A percentile compares a stretch with the other conserved stretches of the same genome.
phyloP scores from a whole-genome alignment of 2,113 vertebrate genomes.

The Bos javanicus region DNA sequence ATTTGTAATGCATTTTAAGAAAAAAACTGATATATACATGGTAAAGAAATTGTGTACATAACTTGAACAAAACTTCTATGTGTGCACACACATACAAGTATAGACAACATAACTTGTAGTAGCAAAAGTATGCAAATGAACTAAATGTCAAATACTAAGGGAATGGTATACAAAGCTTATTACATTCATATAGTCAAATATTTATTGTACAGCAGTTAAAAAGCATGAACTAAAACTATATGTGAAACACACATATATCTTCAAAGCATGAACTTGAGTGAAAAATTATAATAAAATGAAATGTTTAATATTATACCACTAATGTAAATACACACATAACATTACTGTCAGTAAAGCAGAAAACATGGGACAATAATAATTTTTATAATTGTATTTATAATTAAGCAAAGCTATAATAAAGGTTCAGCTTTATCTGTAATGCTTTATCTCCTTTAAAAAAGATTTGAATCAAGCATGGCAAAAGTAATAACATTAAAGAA shows the following conservation, averaged over 20 bases:
- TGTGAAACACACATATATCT: not conserved
- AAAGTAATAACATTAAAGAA: constrained; percentile 5
- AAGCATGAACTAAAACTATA: not conserved
- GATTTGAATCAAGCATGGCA: not conserved
- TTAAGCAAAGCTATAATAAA: not conserved
- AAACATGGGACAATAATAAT: not conserved
- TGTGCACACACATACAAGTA: too few relatives aligned
- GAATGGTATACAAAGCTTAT: not conserved
- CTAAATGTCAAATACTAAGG: not conserved
- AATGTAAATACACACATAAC: not conserved
- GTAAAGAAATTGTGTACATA: too few relatives aligned
- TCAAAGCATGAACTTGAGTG: not conserved
- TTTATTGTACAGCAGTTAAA: not conserved
- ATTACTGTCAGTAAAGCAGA: not conserved
- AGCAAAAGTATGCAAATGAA: not conserved
- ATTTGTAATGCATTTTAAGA: too few relatives aligned
- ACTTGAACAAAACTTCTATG: too few relatives aligned
- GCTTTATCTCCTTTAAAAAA: not conserved
- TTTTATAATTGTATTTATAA: not conserved
- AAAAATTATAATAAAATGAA: not conserved
- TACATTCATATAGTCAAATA: not conserved
- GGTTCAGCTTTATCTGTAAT: not conserved
- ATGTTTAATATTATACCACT: not conserved
- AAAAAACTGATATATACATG: too few relatives aligned
- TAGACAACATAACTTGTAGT: too few relatives aligned